Percentiles rank a stretch among this genome's conserved stretches.
Evolutionary conservation across 2,888 invertebrate species (phyloP).

Genomic region (Magallana nippona): DNA sequence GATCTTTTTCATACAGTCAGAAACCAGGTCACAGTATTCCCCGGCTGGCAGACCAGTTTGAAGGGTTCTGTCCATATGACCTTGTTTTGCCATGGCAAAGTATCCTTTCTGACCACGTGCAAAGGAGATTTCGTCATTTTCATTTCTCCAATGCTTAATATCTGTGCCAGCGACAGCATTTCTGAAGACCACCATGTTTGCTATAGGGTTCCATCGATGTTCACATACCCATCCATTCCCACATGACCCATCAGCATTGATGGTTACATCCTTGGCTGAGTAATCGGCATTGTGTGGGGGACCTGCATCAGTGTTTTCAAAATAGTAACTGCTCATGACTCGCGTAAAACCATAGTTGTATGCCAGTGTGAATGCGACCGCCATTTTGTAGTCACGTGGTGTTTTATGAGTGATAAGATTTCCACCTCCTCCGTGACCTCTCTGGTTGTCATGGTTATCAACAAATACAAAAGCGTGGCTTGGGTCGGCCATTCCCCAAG

Average conservation of each 20-base stretch:
- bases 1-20: conserved; percentile 71
- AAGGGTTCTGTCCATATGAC: conserved; percentile 68
- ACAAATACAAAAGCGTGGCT: conserved; percentile 87
- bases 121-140: conserved; percentile 74
- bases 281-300: conserved; percentile 69
- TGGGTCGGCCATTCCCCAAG: conserved; percentile 74
- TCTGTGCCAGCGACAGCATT: conserved; percentile 71
- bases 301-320: conserved; percentile 62
- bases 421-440: conserved; percentile 82
- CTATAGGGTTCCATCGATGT: conserved; percentile 76
- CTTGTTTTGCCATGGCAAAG: conserved; percentile 74
- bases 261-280: conserved; percentile 70
- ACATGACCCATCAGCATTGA: conserved; percentile 71
- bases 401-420: conserved; percentile 65
- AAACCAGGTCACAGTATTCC: conserved; percentile 77
- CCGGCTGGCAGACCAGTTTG: conserved; percentile 77
- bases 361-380: conserved; percentile 92
- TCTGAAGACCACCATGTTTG: conserved; percentile 77
- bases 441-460: conserved; percentile 95
- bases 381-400: conserved; percentile 80
- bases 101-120: conserved; percentile 75
- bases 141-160: conserved; percentile 71
- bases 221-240: conserved; percentile 78
- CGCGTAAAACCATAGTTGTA: conserved; percentile 83
- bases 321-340: conserved; percentile 92